Percentiles rank a stretch among this genome's conserved stretches.
Conservation (phyloP, 2,113 vertebrate genomes). For the Cavia aperea region DNA sequence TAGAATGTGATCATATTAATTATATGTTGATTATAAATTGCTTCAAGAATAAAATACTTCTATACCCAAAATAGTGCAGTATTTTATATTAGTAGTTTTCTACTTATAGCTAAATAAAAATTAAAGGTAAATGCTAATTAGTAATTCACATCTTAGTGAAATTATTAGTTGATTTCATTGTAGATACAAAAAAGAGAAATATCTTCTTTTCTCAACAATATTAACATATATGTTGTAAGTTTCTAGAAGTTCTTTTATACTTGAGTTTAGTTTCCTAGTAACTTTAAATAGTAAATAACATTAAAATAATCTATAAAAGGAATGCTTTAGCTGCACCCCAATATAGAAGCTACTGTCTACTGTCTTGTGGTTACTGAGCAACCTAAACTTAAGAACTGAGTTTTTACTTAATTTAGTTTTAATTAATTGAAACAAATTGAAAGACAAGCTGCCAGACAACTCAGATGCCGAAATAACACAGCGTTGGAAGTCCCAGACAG, state of each 20-base stretch:
- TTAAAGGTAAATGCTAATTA: not conserved
- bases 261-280: not conserved
- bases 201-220: not conserved
- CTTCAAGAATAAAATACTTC: constrained; percentile 22
- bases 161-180: not conserved
- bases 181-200: not conserved
- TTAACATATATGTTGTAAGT: not conserved
- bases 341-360: not conserved
- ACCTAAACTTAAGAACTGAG: not conserved
- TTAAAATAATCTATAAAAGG: not conserved
- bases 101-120: not conserved
- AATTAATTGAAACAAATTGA: not conserved
- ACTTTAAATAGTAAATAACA: constrained; percentile 8
- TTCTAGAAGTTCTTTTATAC: not conserved
- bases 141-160: constrained; percentile 8
- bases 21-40: not conserved
- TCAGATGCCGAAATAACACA: no score
- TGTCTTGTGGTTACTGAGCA: not conserved
- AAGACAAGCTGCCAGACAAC: not conserved
- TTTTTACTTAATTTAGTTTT: not conserved
- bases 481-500: no score
- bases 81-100: not conserved
- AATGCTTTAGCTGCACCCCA: not conserved
- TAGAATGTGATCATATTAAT: constrained; percentile 1
- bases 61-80: not conserved